A percentile compares a stretch with the other conserved stretches of the same genome.
phyloP scores from a whole-genome alignment of 2,797 vertebrate species.

The Iguana delicatissima region DNA sequence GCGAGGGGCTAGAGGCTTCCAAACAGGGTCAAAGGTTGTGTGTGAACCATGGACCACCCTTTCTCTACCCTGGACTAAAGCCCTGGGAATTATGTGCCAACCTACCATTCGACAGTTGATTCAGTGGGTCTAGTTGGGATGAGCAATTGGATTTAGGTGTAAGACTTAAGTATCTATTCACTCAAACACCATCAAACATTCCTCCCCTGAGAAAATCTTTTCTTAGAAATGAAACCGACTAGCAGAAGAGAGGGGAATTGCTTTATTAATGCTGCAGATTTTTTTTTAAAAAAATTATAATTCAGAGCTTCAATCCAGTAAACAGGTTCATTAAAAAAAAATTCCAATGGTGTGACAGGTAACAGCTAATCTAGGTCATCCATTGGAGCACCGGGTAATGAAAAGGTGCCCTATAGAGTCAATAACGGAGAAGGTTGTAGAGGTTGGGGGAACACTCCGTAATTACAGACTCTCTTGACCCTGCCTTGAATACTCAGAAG shows the following conservation, averaged over 20 bases:
- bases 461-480: slow-evolving; percentile 84
- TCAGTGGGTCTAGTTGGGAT: too few relatives aligned
- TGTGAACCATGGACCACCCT: too few relatives aligned
- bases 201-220: background rate
- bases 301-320: slow-evolving; percentile 60
- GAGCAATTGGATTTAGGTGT: too few relatives aligned
- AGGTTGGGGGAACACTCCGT: slow-evolving; percentile 74
- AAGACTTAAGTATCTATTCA: too few relatives aligned
- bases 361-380: slow-evolving; percentile 78
- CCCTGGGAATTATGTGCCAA: too few relatives aligned
- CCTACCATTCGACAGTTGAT: too few relatives aligned
- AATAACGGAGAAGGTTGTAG: slow-evolving; percentile 76
- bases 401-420: slow-evolving; percentile 75
- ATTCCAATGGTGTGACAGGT: slow-evolving; percentile 73
- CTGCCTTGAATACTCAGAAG: slow-evolving; percentile 69
- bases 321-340: slow-evolving; percentile 72
- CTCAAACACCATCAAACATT: background rate
- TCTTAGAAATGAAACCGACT: background rate
- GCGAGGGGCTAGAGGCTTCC: too few relatives aligned
- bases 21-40: too few relatives aligned
- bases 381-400: slow-evolving; percentile 72
- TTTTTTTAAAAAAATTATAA: slow-evolving; percentile 36
- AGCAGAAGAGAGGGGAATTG: slow-evolving; percentile 2
- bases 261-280: slow-evolving; percentile 2
- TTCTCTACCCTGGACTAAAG: too few relatives aligned